phyloP scores from a whole-genome alignment of 2,797 vertebrate species.

The Micromesistius poutassou region DNA sequence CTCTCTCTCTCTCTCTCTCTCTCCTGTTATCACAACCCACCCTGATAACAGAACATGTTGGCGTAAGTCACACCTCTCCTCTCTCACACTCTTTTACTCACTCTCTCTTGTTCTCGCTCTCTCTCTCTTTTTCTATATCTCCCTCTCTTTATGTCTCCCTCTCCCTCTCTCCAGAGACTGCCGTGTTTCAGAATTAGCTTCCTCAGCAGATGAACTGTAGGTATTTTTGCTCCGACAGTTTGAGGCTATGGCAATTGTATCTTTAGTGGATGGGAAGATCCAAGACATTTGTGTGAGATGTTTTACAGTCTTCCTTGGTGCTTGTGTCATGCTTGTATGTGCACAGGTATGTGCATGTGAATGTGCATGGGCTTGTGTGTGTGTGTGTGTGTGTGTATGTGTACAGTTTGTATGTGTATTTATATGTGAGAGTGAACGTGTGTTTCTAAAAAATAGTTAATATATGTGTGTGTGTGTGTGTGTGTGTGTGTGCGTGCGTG shows the following conservation, averaged over 20 bases:
- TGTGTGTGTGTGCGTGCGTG: conserved; percentile 19
- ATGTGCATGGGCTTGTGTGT: conserved; percentile 9
- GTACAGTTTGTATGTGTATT: no score
- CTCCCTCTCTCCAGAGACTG: conserved; percentile 48
- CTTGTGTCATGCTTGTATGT: conserved; percentile 10
- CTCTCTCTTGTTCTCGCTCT: conserved; percentile 31
- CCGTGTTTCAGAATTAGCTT: conserved; percentile 62
- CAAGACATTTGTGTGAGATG: conserved; percentile 1
- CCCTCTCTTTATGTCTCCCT: conserved; percentile 10
- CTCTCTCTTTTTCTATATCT: conserved; percentile 18
- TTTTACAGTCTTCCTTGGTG: background rate
- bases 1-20: conserved; percentile 15
- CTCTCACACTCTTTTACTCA: background rate
- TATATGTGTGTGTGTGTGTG: conserved; percentile 22
- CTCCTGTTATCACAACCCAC: conserved; percentile 16
- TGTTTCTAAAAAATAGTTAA: no score
- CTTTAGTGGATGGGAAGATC: conserved; percentile 28
- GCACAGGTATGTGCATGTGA: conserved; percentile 19
- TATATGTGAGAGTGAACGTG: background rate
- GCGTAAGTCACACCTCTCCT: background rate
- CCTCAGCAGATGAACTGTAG: conserved; percentile 57
- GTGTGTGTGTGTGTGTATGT: no score
- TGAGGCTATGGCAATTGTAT: conserved; percentile 55
- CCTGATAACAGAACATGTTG: no score
- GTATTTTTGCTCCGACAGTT: conserved; percentile 68